A percentile compares a stretch with the other conserved stretches of the same genome.
Evolutionary conservation across 2,113 vertebrate genomes (phyloP).

Genomic region (Erpornis zantholeuca): DNA sequence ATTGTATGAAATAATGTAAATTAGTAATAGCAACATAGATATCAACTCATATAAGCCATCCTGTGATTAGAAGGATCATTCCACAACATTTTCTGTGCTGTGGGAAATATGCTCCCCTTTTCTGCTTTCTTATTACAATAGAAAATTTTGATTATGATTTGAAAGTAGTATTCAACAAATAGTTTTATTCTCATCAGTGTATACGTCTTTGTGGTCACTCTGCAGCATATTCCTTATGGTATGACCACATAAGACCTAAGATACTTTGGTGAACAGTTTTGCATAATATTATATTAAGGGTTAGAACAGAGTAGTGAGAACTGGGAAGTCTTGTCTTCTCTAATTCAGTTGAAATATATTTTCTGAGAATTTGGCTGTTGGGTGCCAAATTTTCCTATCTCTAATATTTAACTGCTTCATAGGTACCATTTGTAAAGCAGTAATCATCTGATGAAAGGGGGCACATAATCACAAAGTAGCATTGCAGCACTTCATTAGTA

Average conservation of each 20-base stretch:
- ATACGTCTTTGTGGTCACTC: not conserved
- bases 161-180: not conserved
- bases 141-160: not conserved
- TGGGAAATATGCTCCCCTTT: not conserved
- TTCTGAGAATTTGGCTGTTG: not conserved
- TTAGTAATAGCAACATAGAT: not conserved
- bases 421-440: not conserved
- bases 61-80: not conserved
- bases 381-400: not conserved
- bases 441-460: not conserved
- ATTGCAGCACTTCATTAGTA: not conserved
- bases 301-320: not conserved
- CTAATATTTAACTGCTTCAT: not conserved
- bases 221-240: not conserved
- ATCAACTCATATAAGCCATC: not conserved
- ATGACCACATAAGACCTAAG: not conserved
- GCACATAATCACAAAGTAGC: fast-evolving
- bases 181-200: not conserved
- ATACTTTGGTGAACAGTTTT: not conserved
- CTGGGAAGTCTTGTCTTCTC: not conserved
- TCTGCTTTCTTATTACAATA: not conserved
- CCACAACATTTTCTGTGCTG: not conserved
- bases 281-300: not conserved
- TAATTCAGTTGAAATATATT: not conserved
- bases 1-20: not conserved